phyloP scores from a whole-genome alignment of 2,113 vertebrate genomes.

The Pterocles orientalis region DNA sequence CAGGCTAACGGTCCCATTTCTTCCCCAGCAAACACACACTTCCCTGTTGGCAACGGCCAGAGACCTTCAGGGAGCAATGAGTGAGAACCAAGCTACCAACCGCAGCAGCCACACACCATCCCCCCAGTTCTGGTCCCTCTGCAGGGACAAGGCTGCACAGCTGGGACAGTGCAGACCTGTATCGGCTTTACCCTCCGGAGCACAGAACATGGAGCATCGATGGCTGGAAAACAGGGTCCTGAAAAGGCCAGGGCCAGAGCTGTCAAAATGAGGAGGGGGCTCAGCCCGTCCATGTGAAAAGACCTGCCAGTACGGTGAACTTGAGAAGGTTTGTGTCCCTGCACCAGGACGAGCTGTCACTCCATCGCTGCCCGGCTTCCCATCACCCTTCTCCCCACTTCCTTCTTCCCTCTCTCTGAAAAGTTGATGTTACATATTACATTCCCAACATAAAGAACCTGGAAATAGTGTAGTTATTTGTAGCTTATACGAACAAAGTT shows the following conservation, averaged over 20 bases:
- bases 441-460: background rate
- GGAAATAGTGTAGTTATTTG: background rate
- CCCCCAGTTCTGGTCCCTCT: background rate
- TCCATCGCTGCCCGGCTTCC: background rate
- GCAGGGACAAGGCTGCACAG: background rate
- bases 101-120: background rate
- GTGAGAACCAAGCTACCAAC: fast-evolving
- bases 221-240: fast-evolving
- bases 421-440: background rate
- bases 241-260: background rate
- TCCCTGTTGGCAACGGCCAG: fast-evolving
- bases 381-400: background rate
- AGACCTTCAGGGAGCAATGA: background rate
- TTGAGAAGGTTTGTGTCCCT: background rate
- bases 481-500: background rate
- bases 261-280: background rate
- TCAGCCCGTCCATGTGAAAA: fast-evolving
- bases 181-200: background rate
- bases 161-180: background rate
- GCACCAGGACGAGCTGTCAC: fast-evolving
- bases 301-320: fast-evolving
- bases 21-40: background rate
- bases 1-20: background rate
- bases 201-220: fast-evolving
- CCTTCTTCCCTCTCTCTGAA: background rate